Evolutionary conservation across 2,113 vertebrate genomes (phyloP), one percentile per base, ranked within the genome.

Genomic region (Camelus dromedarius): DNA sequence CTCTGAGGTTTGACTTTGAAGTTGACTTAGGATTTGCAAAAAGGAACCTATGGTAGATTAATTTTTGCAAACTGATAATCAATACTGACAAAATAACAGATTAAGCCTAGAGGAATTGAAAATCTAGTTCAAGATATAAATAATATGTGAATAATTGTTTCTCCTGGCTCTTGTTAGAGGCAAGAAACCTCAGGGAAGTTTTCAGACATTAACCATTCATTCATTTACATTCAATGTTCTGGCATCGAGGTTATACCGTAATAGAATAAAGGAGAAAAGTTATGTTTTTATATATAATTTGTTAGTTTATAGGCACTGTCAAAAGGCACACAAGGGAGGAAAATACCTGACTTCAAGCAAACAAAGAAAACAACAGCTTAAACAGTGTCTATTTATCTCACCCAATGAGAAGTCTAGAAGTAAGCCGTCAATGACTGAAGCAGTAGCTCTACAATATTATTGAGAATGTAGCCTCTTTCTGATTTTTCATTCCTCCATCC

Each of bases 41-140:
- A 93, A 67, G n/a, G n/a, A 54, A 89, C n/a, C 1, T 30, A 35
- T 70, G 24, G 28, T 38, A 54, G 66, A 79, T 73, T 88, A 4
- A 75, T 80, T 93, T 92, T 48, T 7, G 7, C 62, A 91, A 91
- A 58, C 8, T 28, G 32, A 90, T 83, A 89, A 92, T 92, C 8
- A 30, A 35, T 64, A 76, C 52, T 5, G 4, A 79, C n/a, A 10
- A 87, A 87, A 4, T 75, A 69, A 56, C 67, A 28, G 35, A 67
- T 82, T 90, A 50, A 46, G 26, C 7, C 35, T 73, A 42, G 16
- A 80, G 38, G 26, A 92, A 73, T 1, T 79, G 26, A 86, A 48
- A 67, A 7, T 58, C 2, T 54, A 4, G 24, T 58, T 93, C 46
- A 84, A 50, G 26, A 62, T 35, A 79, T 38, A 88, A 84, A 94